A percentile compares a stretch with the other conserved stretches of the same genome.
These are phyloP conservation scores for Dreissena rostriformis DNA, from an alignment of 1,140 invertebrate species.

Conservation along the genomic window DNA sequence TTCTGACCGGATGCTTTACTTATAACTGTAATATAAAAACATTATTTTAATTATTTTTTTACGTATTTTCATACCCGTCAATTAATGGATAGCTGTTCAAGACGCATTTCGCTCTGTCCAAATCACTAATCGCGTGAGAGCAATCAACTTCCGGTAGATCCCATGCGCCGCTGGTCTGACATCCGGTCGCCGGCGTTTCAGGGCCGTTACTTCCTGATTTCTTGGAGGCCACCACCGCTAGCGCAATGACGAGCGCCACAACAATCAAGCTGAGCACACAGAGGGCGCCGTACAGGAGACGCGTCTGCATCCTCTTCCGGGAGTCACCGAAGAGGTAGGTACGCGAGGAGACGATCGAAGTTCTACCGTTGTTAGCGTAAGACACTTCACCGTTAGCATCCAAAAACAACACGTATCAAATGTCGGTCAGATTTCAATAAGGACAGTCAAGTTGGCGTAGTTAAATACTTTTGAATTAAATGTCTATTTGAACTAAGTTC, in stretches of 20 bases:
- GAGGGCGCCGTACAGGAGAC: constrained; percentile 2
- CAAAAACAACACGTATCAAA: background rate
- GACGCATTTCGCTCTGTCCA: constrained; percentile 82
- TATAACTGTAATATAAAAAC: too few relatives aligned
- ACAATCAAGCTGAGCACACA: constrained; percentile 5
- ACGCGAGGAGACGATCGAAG: too few relatives aligned
- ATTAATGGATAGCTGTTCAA: constrained; percentile 85
- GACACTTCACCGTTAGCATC: background rate
- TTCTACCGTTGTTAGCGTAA: too few relatives aligned
- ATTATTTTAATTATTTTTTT: too few relatives aligned
- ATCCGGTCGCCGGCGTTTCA: background rate
- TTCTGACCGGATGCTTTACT: too few relatives aligned
- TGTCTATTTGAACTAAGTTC: too few relatives aligned
- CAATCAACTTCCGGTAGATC: constrained; percentile 40
- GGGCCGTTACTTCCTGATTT: background rate
- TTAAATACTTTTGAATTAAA: too few relatives aligned
- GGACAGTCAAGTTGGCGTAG: too few relatives aligned
- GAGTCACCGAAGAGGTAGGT: background rate
- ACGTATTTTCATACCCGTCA: constrained; percentile 84
- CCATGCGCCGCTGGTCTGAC: background rate
- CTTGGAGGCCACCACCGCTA: constrained; percentile 36
- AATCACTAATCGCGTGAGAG: constrained; percentile 49
- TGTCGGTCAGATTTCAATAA: too few relatives aligned
- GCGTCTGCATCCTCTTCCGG: constrained; percentile 11
- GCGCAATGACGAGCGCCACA: constrained; percentile 54